These are phyloP conservation scores for Nymphicus hollandicus DNA, from an alignment of 2,113 vertebrate species.

Conservation along the genomic window DNA sequence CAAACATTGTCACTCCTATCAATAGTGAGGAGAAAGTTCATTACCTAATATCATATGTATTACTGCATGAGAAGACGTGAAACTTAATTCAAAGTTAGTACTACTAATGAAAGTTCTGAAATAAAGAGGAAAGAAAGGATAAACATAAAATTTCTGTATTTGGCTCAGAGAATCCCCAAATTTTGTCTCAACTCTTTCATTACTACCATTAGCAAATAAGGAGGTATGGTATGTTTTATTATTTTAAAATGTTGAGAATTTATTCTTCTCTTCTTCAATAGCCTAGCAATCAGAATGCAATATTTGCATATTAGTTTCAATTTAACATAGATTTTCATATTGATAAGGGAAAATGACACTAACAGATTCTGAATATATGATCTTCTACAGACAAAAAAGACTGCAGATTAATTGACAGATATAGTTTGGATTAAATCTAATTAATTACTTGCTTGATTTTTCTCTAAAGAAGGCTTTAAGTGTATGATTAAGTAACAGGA, in stretches of 20 bases:
- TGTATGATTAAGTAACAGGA: neutral
- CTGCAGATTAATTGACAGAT: neutral
- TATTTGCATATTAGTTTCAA: neutral
- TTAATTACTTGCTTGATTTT: neutral
- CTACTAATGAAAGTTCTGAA: neutral
- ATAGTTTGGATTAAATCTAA: neutral
- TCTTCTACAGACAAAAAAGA: neutral
- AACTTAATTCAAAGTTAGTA: neutral
- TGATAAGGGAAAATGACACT: neutral
- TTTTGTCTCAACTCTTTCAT: neutral
- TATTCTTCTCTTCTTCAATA: neutral
- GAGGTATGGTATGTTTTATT: neutral
- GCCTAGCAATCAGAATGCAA: neutral
- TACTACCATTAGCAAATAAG: neutral
- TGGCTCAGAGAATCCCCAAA: neutral
- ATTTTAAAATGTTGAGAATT: neutral
- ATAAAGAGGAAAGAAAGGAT: neutral
- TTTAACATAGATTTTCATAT: neutral
- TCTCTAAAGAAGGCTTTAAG: neutral
- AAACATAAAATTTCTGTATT: neutral
- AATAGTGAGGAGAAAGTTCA: neutral
- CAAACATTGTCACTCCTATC: neutral
- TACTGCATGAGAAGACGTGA: neutral
- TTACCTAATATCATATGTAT: neutral
- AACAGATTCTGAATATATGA: neutral